Conservation (phyloP, 2,113 vertebrate species). For the Onychostruthus taczanowskii region DNA sequence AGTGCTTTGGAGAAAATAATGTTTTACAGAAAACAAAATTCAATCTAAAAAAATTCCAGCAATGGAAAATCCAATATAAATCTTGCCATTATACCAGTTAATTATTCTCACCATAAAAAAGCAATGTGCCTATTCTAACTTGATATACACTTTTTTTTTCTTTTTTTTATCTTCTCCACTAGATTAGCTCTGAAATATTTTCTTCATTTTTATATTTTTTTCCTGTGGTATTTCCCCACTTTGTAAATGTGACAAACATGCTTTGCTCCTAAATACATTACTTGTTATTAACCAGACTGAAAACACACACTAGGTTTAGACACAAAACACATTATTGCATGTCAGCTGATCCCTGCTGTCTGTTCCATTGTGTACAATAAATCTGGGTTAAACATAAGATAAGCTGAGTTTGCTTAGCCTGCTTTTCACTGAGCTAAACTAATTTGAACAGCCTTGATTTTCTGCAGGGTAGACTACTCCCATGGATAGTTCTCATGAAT, state of each 20-base stretch:
- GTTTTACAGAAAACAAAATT: background rate
- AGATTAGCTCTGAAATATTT: background rate
- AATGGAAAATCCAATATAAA: background rate
- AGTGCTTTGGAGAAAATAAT: background rate
- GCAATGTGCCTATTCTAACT: background rate
- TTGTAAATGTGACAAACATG: background rate
- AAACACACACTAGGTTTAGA: background rate
- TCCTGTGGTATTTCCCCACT: background rate
- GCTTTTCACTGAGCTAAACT: conserved; percentile 10
- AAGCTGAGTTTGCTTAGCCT: background rate
- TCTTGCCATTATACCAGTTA: background rate
- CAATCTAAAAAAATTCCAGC: background rate
- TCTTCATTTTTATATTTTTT: background rate
- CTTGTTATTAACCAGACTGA: background rate
- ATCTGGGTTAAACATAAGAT: background rate
- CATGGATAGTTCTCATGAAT: conserved; percentile 27
- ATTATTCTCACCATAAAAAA: background rate
- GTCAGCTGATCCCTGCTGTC: background rate
- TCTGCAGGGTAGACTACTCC: conserved; percentile 20
- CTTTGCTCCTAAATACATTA: background rate
- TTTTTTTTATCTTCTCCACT: background rate
- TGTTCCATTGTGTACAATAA: background rate
- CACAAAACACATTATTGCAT: background rate
- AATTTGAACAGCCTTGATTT: conserved; percentile 32
- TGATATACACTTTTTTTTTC: background rate